Conservation (phyloP, 2,888 invertebrate species). For the Formica aserva region DNA sequence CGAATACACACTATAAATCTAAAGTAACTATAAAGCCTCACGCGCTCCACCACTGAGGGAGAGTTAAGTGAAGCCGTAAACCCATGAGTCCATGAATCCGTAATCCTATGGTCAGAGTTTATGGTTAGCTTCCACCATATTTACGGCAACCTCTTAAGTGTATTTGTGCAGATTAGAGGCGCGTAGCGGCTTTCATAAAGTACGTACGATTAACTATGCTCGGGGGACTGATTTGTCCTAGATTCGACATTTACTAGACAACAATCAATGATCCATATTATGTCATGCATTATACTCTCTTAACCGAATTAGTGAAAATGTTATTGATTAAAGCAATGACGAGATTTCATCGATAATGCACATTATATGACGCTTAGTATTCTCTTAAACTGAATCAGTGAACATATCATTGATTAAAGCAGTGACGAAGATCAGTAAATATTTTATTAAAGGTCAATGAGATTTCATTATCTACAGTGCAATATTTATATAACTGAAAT, state of each 20-base stretch:
- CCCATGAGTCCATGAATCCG: constrained; percentile 57
- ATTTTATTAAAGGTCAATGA: neutral
- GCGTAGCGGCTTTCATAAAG: constrained; percentile 50
- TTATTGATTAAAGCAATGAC: neutral
- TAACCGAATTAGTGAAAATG: neutral
- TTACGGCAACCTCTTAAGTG: constrained; percentile 58
- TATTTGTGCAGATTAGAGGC: constrained; percentile 58
- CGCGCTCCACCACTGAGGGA: constrained; percentile 42
- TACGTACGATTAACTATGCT: constrained; percentile 46
- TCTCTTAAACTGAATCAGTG: neutral
- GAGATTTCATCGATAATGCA: neutral
- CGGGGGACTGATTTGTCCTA: constrained; percentile 20
- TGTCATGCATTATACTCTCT: neutral
- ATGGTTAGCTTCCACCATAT: constrained; percentile 54
- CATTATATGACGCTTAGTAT: neutral
- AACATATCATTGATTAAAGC: neutral
- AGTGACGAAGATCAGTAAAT: neutral
- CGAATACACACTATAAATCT: constrained; percentile 55
- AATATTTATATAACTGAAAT: neutral
- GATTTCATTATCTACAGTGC: neutral
- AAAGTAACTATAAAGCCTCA: constrained; percentile 58
- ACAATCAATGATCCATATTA: neutral
- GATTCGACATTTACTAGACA: neutral
- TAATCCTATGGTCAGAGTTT: constrained; percentile 60
- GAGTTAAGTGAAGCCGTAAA: constrained; percentile 62